Evolutionary conservation across 2,797 vertebrate genomes (phyloP).

Genomic region (Rachycentron canadum): DNA sequence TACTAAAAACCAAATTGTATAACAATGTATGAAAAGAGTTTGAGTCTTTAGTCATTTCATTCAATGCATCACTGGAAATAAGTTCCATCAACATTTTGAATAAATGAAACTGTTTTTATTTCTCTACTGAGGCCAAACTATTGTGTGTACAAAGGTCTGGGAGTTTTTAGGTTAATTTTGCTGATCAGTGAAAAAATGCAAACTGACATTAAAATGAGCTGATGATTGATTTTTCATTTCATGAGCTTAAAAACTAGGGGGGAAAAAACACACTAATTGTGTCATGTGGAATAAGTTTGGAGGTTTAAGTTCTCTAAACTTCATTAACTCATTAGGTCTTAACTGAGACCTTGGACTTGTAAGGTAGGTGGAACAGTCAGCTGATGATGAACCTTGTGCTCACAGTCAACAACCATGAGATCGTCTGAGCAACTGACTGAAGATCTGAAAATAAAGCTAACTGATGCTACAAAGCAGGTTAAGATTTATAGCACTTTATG

Average conservation of each 20-base stretch:
- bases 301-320: neutral
- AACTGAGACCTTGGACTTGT: neutral
- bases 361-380: neutral
- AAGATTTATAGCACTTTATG: neutral
- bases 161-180: neutral
- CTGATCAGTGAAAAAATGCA: neutral
- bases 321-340: constrained; percentile 2
- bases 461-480: no score
- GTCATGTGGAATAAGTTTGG: neutral
- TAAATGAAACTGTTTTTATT: neutral
- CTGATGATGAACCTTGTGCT: neutral
- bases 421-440: no score
- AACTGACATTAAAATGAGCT: neutral
- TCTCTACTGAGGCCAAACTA: neutral
- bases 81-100: neutral
- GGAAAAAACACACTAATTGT: neutral
- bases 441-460: no score
- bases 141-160: neutral
- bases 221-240: no score
- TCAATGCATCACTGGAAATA: neutral
- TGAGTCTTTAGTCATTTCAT: neutral
- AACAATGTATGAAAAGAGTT: neutral
- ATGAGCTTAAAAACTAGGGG: neutral
- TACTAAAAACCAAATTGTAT: neutral
- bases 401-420: neutral